Evolutionary conservation across 2,113 vertebrate genomes (phyloP).

Genomic region (Notiomystis cincta): DNA sequence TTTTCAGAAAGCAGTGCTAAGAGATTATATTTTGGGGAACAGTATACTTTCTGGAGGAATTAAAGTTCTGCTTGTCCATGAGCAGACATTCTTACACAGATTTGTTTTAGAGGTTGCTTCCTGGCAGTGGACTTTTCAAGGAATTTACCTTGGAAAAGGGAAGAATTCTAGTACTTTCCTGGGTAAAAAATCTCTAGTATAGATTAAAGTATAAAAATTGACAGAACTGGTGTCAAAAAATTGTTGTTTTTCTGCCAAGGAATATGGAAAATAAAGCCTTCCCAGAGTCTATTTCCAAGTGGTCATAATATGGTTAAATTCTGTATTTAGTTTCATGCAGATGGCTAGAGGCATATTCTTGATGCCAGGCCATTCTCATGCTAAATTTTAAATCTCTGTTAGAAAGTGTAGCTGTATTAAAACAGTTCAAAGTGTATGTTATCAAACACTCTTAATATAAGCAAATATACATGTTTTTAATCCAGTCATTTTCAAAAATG

Average conservation of each 20-base stretch:
- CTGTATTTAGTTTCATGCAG: neutral
- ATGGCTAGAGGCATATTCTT: neutral
- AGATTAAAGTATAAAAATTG: neutral
- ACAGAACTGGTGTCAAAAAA: neutral
- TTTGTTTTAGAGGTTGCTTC: neutral
- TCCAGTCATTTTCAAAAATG: neutral
- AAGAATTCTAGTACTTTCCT: neutral
- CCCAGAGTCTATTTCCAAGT: neutral
- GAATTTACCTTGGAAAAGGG: neutral
- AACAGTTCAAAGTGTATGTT: neutral
- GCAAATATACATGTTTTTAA: neutral
- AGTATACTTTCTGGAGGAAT: neutral
- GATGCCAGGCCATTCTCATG: neutral
- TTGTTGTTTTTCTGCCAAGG: neutral
- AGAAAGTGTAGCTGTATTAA: neutral
- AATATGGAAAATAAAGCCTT: neutral
- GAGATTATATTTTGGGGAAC: neutral
- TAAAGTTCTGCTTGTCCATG: neutral
- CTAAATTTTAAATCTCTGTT: neutral
- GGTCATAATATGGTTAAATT: neutral
- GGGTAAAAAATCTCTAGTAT: neutral
- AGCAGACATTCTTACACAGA: neutral
- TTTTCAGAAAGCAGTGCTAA: neutral
- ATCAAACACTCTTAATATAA: neutral
- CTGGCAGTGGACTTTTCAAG: neutral